Evolutionary conservation across 2,888 invertebrate genomes (phyloP).

Genomic region (Aphelenchoides bicaudatus): DNA sequence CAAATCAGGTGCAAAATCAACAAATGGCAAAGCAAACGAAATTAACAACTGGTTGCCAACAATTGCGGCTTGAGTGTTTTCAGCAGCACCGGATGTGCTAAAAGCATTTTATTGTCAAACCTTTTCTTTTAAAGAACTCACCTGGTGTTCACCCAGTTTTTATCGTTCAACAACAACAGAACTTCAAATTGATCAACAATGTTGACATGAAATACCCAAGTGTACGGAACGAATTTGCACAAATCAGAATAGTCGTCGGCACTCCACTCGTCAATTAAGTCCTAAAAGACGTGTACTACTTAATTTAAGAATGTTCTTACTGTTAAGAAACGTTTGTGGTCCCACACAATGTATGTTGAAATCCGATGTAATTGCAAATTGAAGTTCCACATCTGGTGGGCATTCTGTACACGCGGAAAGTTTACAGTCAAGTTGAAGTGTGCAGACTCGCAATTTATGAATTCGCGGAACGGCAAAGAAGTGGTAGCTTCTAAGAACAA

Average conservation of each 20-base stretch:
- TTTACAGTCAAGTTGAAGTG: constrained; percentile 83
- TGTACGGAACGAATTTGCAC: constrained; percentile 89
- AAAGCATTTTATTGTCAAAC: constrained; percentile 8
- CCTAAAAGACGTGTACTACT: constrained; percentile 63
- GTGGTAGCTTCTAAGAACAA: constrained; percentile 91
- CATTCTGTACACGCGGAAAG: constrained; percentile 92
- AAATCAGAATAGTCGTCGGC: constrained; percentile 74
- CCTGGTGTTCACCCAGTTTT: constrained; percentile 97
- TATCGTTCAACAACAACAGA: constrained; percentile 85
- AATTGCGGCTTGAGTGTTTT: constrained; percentile 52
- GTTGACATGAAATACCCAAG: constrained; percentile 84
- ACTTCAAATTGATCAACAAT: constrained; percentile 77
- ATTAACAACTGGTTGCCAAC: constrained; percentile 61
- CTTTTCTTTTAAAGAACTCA: no score
- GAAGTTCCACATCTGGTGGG: constrained; percentile 88
- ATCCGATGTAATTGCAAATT: constrained; percentile 75
- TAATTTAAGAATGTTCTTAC: constrained; percentile 62
- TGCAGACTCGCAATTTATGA: constrained; percentile 88
- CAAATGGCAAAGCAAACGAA: constrained; percentile 87
- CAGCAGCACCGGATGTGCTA: constrained; percentile 34
- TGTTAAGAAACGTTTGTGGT: constrained; percentile 89
- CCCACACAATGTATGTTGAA: constrained; percentile 64
- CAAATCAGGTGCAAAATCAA: constrained; percentile 84
- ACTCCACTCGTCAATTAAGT: constrained; percentile 89
- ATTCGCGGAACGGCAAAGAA: constrained; percentile 83